Conservation (phyloP, 2,888 invertebrate genomes). For the Tuberolachnus salignus region DNA sequence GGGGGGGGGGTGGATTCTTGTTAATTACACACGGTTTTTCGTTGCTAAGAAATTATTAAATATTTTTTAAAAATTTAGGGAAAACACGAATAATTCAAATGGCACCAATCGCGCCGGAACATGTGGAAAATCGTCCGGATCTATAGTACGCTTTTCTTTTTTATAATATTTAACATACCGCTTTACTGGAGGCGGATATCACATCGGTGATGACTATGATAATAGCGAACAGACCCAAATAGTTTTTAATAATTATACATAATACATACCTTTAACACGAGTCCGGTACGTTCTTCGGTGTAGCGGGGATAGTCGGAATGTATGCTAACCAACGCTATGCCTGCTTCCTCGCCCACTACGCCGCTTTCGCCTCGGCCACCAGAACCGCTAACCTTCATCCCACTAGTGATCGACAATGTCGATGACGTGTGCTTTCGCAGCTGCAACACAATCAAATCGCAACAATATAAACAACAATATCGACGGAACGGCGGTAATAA, state of each 20-base stretch:
- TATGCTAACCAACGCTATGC: conserved; percentile 86
- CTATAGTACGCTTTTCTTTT: too few species aligned
- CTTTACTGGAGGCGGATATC: too few species aligned
- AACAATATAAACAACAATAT: background rate
- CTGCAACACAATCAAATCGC: conserved; percentile 67
- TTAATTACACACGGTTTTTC: too few species aligned
- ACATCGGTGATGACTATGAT: too few species aligned
- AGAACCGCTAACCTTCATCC: conserved; percentile 77
- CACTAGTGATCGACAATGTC: conserved; percentile 94
- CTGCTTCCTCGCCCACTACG: conserved; percentile 77
- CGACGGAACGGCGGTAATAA: too few species aligned
- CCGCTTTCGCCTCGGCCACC: conserved; percentile 65
- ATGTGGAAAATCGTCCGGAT: too few species aligned
- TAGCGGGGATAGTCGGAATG: conserved; percentile 90
- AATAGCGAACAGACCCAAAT: background rate
- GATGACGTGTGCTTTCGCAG: conserved; percentile 97
- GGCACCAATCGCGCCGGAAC: too few species aligned
- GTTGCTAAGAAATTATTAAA: too few species aligned
- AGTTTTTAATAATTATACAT: conserved; percentile 9
- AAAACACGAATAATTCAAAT: too few species aligned
- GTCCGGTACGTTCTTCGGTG: conserved; percentile 83
- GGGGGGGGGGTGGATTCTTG: too few species aligned
- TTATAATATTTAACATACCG: too few species aligned
- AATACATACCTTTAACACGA: conserved; percentile 62
- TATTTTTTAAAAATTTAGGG: too few species aligned